A percentile compares a stretch with the other conserved stretches of the same genome.
These are phyloP conservation scores for Nephrotoma appendiculata DNA, from an alignment of 2,888 invertebrate genomes.

Conservation along the genomic window DNA sequence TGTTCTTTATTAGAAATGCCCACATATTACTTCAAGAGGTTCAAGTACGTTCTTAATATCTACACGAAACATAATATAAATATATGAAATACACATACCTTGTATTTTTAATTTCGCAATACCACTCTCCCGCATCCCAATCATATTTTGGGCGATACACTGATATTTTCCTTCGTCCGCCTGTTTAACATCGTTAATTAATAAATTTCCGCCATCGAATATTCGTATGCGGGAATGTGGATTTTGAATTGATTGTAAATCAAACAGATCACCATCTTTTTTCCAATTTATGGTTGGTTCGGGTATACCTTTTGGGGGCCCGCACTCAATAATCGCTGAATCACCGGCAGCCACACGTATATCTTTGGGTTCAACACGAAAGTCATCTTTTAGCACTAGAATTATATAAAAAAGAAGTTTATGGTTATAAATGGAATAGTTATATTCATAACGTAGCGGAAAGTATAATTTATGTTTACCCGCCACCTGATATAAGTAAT, in stretches of 20 bases:
- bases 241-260: conserved; percentile 20
- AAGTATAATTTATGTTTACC: no score
- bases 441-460: no score
- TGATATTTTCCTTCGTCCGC: conserved; percentile 84
- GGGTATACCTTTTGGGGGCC: conserved; percentile 90
- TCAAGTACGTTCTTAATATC: background rate
- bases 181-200: conserved; percentile 78
- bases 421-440: background rate
- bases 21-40: background rate
- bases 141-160: conserved; percentile 83
- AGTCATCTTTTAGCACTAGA: conserved; percentile 90
- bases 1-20: background rate
- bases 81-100: conserved; percentile 36
- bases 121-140: conserved; percentile 71
- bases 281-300: conserved; percentile 89
- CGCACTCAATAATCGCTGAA: conserved; percentile 80
- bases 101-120: conserved; percentile 74
- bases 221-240: conserved; percentile 36
- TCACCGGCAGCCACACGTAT: conserved; percentile 87
- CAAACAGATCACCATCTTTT: conserved; percentile 33
- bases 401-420: background rate
- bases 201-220: conserved; percentile 78
- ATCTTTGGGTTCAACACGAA: conserved; percentile 78
- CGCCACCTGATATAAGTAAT: no score
- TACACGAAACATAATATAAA: background rate